phyloP scores from a whole-genome alignment of 2,113 vertebrate species.

The Bufo gargarizans region DNA sequence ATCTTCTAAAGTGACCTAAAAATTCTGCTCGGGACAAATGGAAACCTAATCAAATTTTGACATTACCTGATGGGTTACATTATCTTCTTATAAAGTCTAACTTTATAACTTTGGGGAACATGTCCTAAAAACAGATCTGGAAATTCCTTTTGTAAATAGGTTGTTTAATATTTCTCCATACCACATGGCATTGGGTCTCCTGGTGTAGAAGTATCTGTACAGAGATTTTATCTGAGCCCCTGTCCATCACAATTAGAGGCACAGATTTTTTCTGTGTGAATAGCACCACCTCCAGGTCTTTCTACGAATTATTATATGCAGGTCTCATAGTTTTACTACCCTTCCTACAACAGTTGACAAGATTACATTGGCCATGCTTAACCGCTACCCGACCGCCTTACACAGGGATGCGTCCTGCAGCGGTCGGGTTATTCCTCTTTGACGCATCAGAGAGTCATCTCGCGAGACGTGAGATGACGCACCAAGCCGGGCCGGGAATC shows the following conservation, averaged over 20 bases:
- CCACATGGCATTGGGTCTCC: background rate
- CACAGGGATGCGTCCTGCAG: no score
- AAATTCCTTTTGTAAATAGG: background rate
- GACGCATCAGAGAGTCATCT: no score
- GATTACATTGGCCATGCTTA: background rate
- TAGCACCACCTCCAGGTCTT: slow-evolving; percentile 23
- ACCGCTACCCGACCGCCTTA: no score
- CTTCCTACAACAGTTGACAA: background rate
- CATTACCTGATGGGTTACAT: no score
- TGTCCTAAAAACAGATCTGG: background rate
- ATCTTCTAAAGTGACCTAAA: no score
- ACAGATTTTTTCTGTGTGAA: background rate
- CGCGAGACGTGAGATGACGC: no score
- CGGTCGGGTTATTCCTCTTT: no score
- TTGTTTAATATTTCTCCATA: background rate
- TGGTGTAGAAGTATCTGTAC: background rate
- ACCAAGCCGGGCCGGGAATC: no score
- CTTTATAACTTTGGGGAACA: background rate
- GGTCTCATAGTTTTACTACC: background rate
- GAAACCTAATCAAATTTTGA: no score
- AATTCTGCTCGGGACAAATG: no score
- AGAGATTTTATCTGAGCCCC: background rate
- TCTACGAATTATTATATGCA: background rate
- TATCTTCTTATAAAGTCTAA: no score
- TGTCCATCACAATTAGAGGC: background rate